Percentiles rank a stretch among this genome's conserved stretches.
Evolutionary conservation across 2,888 invertebrate species (phyloP).

Genomic region (Epicampocera succincta): DNA sequence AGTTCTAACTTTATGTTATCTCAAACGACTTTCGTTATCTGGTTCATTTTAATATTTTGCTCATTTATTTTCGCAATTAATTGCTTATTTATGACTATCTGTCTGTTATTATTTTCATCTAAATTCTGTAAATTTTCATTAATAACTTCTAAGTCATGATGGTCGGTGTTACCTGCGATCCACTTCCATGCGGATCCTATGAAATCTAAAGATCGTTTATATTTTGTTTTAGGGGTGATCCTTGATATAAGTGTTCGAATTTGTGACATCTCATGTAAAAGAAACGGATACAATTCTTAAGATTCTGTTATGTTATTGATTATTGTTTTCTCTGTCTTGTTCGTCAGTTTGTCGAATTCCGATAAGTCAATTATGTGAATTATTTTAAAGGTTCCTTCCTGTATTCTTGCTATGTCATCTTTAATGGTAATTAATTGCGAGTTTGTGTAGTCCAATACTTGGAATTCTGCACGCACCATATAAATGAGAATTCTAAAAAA

Average conservation of each 20-base stretch:
- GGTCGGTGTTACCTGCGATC: no score
- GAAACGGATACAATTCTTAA: background rate
- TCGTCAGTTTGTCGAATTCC: background rate
- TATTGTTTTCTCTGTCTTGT: background rate
- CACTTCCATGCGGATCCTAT: no score
- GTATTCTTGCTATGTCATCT: slow-evolving; percentile 3
- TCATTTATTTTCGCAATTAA: slow-evolving; percentile 1
- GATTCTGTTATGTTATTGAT: no score
- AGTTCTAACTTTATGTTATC: background rate
- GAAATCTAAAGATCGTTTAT: no score
- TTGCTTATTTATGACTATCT: background rate
- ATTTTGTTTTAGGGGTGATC: no score
- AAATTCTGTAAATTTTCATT: no score
- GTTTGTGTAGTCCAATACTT: slow-evolving; percentile 14
- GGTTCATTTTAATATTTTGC: background rate
- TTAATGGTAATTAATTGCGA: slow-evolving; percentile 8
- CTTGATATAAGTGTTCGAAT: background rate
- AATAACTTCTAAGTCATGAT: no score
- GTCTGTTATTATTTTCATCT: background rate
- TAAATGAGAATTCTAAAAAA: background rate
- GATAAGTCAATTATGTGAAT: background rate
- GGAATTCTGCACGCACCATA: slow-evolving; percentile 18
- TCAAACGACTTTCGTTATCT: background rate
- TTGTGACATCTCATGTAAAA: background rate
- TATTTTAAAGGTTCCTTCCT: slow-evolving; percentile 21